Conservation (phyloP, 1,140 invertebrate species). For the Saccostrea echinata region DNA sequence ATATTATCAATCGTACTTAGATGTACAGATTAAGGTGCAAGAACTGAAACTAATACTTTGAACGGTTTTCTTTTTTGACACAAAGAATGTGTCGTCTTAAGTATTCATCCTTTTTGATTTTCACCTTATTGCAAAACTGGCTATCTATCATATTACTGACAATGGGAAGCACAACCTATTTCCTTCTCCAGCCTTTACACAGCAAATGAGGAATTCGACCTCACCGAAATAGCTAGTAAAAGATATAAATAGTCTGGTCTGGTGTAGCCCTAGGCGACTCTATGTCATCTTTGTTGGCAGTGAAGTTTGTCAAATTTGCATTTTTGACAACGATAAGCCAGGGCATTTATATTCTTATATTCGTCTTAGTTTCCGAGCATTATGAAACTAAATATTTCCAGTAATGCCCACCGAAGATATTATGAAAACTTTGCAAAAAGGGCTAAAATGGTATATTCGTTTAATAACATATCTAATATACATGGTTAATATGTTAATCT, state of each 20-base stretch:
- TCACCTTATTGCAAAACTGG: slow-evolving; percentile 6
- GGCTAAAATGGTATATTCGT: not conserved
- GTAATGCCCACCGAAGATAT: not conserved
- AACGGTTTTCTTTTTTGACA: not conserved
- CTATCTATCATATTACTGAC: slow-evolving; percentile 9
- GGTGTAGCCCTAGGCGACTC: not conserved
- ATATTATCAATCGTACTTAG: too few relatives aligned
- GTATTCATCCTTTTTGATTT: not conserved
- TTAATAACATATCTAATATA: not conserved
- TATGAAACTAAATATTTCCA: not conserved
- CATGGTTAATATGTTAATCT: not conserved
- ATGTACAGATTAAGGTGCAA: too few relatives aligned
- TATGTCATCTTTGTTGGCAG: not conserved
- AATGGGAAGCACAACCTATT: not conserved
- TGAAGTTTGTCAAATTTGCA: slow-evolving; percentile 31
- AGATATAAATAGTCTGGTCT: slow-evolving; percentile 8
- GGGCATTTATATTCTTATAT: not conserved
- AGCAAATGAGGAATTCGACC: not conserved
- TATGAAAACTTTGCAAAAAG: too few relatives aligned
- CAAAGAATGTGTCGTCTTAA: not conserved
- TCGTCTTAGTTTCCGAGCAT: not conserved
- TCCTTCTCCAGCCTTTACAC: not conserved
- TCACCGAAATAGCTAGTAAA: slow-evolving; percentile 2
- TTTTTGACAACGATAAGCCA: slow-evolving; percentile 4
- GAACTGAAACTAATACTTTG: not conserved